Conservation (phyloP, 2,797 vertebrate species). For the Pangasius djambal region DNA sequence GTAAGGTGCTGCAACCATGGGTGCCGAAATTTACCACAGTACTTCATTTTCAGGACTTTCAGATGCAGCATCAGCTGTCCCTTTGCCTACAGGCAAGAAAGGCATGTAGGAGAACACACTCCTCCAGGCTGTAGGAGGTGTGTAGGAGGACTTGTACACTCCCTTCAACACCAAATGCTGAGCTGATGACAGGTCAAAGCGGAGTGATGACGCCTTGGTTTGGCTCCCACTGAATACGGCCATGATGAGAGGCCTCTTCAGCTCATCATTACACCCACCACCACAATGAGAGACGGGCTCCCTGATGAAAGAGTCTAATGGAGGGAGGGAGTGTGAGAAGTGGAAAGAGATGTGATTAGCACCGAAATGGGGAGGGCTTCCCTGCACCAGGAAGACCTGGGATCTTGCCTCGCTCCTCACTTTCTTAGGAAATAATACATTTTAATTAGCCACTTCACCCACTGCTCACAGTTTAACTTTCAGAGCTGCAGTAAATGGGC, state of each 20-base stretch:
- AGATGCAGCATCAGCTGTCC: conserved; percentile 50
- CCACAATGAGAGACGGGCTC: conserved; percentile 35
- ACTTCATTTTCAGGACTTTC: conserved; percentile 60
- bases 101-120: conserved; percentile 37
- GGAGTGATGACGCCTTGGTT: conserved; percentile 51
- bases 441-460: conserved; percentile 57
- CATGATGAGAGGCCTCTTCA: conserved; percentile 50
- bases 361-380: conserved; percentile 16
- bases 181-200: conserved; percentile 51
- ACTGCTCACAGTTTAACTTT: conserved; percentile 66
- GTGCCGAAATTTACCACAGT: conserved; percentile 24
- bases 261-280: conserved; percentile 35
- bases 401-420: conserved; percentile 14
- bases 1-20: conserved; percentile 29
- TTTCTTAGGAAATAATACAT: conserved; percentile 48
- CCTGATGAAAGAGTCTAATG: conserved; percentile 42
- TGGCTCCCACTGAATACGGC: conserved; percentile 44
- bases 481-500: conserved; percentile 33
- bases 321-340: conserved; percentile 32
- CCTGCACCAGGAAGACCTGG: conserved; percentile 25
- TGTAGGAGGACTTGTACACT: conserved; percentile 29
- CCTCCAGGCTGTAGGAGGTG: conserved; percentile 31
- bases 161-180: conserved; percentile 36
- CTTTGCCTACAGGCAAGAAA: conserved; percentile 23
- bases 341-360: conserved; percentile 34